Base-by-base conservation (phyloP, 1,140 invertebrate genomes). In the Coptotermes formosanus region DNA sequence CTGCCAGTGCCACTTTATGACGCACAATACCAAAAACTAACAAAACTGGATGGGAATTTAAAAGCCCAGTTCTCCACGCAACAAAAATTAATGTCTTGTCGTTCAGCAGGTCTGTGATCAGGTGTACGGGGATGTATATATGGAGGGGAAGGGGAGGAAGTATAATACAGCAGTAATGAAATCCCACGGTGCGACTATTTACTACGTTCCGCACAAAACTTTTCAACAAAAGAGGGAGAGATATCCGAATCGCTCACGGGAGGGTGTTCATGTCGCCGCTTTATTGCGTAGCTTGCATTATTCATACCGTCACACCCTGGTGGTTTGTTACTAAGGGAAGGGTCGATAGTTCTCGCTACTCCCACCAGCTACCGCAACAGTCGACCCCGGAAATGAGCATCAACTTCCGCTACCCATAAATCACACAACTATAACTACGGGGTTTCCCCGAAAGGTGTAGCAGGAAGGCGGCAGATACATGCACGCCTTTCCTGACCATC, bases 331-430 rank as follows among this genome's bases (percentile, higher is more conserved):
- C 64, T 75, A 25, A 30, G 16, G 64, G n/a, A 25, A 75, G 25
- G 64, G 64, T 75, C 64, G 64, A 75, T 75, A 75, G 64, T 75
- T 75, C 64, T 75, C 64, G 25, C 64, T 75, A 30, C 25, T 75
- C 64, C 64, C 64, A 75, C 64, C 64, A 75, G 64, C n/a, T 30
- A 75, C 64, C 64, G 64, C 64, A n/a, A 75, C 64, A 75, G 64
- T 75, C 64, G 64, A 75, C 64, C 64, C 64, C 64, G 64, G 64
- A 75, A 75, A 75, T 75, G 64, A 75, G 64, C 64, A 30, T 75
- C 64, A 75, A 75, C 64, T 75, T 75, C 64, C 64, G 25, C n/a
- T 30, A 30, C 25, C 64, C 64, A 75, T 75, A 75, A 75, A 75
- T 75, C 64, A 75, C n/a, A 75, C n/a, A 75, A 8, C 12, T 23